Base-by-base conservation (phyloP, 2,888 invertebrate species). In the Drosophila recens region DNA sequence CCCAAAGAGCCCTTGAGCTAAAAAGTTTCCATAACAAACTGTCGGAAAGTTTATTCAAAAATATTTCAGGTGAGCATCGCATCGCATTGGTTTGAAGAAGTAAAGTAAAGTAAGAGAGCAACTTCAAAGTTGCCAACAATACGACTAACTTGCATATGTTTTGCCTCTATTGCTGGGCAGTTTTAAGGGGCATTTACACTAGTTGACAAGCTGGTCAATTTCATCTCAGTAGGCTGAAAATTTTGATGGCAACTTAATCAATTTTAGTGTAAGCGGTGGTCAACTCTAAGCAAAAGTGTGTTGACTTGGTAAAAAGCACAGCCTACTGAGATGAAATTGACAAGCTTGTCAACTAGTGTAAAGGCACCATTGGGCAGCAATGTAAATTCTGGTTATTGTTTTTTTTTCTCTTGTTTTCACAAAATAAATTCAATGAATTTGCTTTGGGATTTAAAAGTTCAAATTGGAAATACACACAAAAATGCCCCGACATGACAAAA, bases 11-110 rank as follows among this genome's bases (percentile, higher is more conserved):
- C 72, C 43, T 51, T 69, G 63, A 77, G 69, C 77, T 38, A 69
- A 54, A 76, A 77, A 76, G 80, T 79, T 77, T 75, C 64, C 79
- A 71, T 66, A 83, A 74, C 87, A 76, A 86, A 82, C 75, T 75
- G 80, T 72, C 64, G 68, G 62, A 87, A 85, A 85, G 78, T 87
- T 85, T 75, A 34, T 30, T 56, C 67, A 49, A 72, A 85, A 80
- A 76, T 84, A 70, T 87, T 87, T 75, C 80, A 84, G 84, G 84
- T 81, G 79, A 81, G 68, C 73, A 68, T 40, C 70, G 51, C 45
- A 62, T 53, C 23, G 36, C 6, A 30, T 27, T 17, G 43, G 5
- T 3, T 9, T 23, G 42, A 27, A 27, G 27, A 27, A 27, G 27
- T 23, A 27, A 27, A 6, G 66, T 68, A 68, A 66, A 51, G 46